Evolutionary conservation across 2,113 vertebrate genomes (phyloP).

Genomic region (Scolopax mira): DNA sequence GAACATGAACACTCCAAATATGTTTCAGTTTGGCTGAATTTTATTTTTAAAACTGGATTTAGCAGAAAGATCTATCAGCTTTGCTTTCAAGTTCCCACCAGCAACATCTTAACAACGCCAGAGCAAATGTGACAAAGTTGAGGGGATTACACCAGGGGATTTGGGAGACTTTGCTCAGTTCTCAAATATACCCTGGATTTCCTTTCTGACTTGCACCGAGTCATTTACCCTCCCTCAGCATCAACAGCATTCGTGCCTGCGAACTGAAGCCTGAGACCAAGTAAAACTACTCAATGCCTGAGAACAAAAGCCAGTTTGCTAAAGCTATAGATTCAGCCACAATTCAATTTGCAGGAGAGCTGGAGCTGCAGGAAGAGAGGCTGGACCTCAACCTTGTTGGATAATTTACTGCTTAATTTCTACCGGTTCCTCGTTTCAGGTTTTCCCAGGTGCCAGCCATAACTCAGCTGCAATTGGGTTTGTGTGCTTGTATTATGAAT

Average conservation of each 20-base stretch:
- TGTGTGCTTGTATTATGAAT: background rate
- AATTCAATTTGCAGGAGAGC: background rate
- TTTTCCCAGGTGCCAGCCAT: background rate
- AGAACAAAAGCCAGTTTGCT: background rate
- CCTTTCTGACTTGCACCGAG: background rate
- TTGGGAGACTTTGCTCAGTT: background rate
- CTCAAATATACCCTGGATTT: background rate
- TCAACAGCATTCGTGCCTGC: background rate
- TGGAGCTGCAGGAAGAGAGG: background rate
- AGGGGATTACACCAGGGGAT: background rate
- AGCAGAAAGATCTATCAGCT: background rate
- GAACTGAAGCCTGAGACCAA: background rate
- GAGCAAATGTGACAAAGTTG: background rate
- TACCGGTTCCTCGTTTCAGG: background rate
- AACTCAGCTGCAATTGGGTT: background rate
- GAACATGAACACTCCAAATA: background rate
- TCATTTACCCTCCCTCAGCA: background rate
- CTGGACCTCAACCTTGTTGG: background rate
- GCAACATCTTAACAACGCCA: background rate
- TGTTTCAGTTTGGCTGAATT: background rate
- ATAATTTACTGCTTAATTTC: slow-evolving; percentile 9
- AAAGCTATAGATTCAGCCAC: background rate
- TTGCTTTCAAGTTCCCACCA: background rate
- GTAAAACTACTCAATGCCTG: background rate
- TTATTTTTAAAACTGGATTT: background rate